These are phyloP conservation scores for Todiramphus chloris DNA, from an alignment of 2,113 vertebrate species.

Conservation along the genomic window DNA sequence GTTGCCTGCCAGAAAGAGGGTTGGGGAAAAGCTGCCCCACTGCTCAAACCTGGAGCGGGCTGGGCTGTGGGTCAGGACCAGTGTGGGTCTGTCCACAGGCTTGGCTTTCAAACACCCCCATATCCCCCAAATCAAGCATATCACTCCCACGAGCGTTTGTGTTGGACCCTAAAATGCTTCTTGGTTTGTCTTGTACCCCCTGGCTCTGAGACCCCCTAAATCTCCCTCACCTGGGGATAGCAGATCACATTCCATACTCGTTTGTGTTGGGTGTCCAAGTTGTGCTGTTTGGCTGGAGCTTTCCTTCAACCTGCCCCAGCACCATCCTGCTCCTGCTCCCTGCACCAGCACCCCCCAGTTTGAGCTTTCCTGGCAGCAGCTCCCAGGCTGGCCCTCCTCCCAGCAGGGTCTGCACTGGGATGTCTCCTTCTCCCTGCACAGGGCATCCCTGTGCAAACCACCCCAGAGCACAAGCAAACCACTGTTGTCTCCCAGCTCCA, in stretches of 20 bases:
- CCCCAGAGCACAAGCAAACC: neutral
- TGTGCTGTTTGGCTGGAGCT: neutral
- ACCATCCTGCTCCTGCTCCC: neutral
- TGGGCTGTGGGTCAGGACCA: neutral
- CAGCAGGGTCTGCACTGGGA: neutral
- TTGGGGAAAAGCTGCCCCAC: neutral
- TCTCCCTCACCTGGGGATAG: fast-evolving
- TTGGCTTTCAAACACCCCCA: neutral
- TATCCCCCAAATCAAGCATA: fast-evolving
- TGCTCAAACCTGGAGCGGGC: neutral
- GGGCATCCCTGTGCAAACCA: neutral
- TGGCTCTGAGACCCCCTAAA: neutral
- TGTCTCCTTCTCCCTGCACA: neutral
- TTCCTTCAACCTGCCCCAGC: neutral
- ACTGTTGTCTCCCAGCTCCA: fast-evolving
- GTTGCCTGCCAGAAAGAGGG: neutral
- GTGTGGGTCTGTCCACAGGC: fast-evolving
- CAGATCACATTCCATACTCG: fast-evolving
- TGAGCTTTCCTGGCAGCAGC: neutral
- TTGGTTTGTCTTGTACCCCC: neutral
- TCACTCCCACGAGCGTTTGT: neutral
- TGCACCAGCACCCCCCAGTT: neutral
- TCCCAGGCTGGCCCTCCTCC: neutral
- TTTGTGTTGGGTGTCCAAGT: neutral
- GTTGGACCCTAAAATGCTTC: neutral